phyloP scores from a whole-genome alignment of 2,113 vertebrate genomes.

The Spermophilus dauricus region DNA sequence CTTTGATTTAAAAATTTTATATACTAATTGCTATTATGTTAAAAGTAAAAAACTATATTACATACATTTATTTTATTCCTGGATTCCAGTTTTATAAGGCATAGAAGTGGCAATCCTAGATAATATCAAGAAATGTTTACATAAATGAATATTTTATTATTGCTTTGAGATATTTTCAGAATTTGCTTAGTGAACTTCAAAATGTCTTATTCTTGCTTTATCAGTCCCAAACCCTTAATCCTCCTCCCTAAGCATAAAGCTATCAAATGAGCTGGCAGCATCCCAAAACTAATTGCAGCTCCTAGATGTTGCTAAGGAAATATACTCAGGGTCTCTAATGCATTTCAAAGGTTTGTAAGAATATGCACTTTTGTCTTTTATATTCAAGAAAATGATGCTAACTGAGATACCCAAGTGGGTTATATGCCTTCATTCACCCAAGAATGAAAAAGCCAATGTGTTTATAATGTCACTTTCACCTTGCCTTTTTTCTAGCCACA shows the following conservation, averaged over 20 bases:
- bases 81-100: constrained; percentile 46
- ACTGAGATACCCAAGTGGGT: constrained; percentile 38
- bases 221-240: not conserved
- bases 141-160: constrained; percentile 71
- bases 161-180: constrained; percentile 62
- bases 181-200: constrained; percentile 49
- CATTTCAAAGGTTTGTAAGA: constrained; percentile 56
- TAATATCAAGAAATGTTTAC: constrained; percentile 25
- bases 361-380: constrained; percentile 1
- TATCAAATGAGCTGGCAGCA: constrained; percentile 27
- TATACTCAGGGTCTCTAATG: constrained; percentile 33
- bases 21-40: not conserved
- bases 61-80: not conserved
- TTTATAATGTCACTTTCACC: constrained; percentile 60
- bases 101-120: constrained; percentile 33
- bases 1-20: constrained; percentile 46
- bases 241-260: not conserved
- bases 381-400: constrained; percentile 62
- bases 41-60: not conserved
- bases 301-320: constrained; percentile 47
- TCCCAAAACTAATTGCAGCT: constrained; percentile 19
- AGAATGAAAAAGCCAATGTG: constrained; percentile 29
- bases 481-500: constrained; percentile 35
- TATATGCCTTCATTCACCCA: constrained; percentile 61
- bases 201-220: constrained; percentile 57